Evolutionary conservation across 2,888 invertebrate genomes (phyloP).

Genomic region (Masnerella sp.): DNA sequence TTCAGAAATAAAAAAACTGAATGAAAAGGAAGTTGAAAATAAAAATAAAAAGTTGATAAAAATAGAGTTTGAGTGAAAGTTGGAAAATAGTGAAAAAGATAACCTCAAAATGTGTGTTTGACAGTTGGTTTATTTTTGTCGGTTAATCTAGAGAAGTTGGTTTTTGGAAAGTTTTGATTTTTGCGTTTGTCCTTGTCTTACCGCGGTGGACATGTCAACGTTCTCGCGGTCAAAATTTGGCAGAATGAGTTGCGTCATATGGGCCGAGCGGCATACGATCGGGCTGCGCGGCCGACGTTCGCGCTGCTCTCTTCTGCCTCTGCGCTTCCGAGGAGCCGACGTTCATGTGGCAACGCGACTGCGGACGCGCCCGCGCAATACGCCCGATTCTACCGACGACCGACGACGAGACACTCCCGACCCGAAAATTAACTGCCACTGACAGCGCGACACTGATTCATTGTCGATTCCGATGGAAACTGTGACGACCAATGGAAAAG

Average conservation of each 20-base stretch:
- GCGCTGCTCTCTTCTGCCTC: not conserved
- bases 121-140: no score
- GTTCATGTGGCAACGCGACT: conserved; percentile 20
- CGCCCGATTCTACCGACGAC: conserved; percentile 18
- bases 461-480: not conserved
- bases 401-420: conserved; percentile 25
- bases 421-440: conserved; percentile 9
- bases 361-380: conserved; percentile 29
- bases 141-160: not conserved
- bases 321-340: no score
- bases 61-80: no score
- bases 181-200: conserved; percentile 34
- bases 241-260: conserved; percentile 40
- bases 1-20: not conserved
- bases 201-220: conserved; percentile 41
- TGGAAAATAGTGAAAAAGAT: no score
- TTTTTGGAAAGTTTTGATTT: no score
- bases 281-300: conserved; percentile 2
- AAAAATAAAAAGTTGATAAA: no score
- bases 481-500: not conserved
- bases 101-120: no score
- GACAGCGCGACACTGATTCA: conserved; percentile 36
- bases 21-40: not conserved
- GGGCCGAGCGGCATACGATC: conserved; percentile 15
- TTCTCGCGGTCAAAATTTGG: no score